Evolutionary conservation across 2,113 vertebrate genomes (phyloP).

Genomic region (Apistogramma diplotaenia): DNA sequence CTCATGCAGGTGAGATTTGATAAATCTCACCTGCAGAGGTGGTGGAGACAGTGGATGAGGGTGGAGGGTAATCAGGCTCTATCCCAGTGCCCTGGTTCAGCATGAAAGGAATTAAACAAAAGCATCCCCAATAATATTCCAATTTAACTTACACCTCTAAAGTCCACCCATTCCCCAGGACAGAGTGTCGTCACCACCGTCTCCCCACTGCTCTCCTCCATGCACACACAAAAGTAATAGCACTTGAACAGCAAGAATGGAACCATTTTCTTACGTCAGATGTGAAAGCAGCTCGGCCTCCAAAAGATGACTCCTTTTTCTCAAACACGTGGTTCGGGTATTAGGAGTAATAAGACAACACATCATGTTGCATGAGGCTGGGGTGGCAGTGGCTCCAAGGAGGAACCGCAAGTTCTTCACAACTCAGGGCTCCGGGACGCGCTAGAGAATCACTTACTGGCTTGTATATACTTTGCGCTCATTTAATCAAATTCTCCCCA

Average conservation of each 20-base stretch:
- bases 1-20: not conserved
- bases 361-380: slow-evolving; percentile 19
- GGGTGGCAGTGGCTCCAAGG: slow-evolving; percentile 16
- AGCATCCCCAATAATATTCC: not conserved
- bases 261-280: not conserved
- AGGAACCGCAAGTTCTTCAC: slow-evolving; percentile 45
- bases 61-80: slow-evolving; percentile 36
- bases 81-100: slow-evolving; percentile 63
- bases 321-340: slow-evolving; percentile 34
- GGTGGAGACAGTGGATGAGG: not conserved
- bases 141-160: not conserved
- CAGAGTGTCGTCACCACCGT: not conserved
- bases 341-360: slow-evolving; percentile 39
- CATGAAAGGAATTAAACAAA: slow-evolving; percentile 17
- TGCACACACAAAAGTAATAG: slow-evolving; percentile 10
- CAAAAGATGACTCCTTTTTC: slow-evolving; percentile 19
- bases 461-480: slow-evolving; percentile 49
- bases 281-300: not conserved
- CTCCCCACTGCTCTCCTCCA: not conserved
- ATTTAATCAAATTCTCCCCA: slow-evolving; percentile 58
- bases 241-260: slow-evolving; percentile 3
- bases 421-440: slow-evolving; percentile 4
- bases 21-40: slow-evolving; percentile 14
- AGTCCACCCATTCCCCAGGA: not conserved
- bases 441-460: slow-evolving; percentile 52